A percentile compares a stretch with the other conserved stretches of the same genome.
Conservation (phyloP, 2,797 vertebrate species). For the Rhodeus uyekii region DNA sequence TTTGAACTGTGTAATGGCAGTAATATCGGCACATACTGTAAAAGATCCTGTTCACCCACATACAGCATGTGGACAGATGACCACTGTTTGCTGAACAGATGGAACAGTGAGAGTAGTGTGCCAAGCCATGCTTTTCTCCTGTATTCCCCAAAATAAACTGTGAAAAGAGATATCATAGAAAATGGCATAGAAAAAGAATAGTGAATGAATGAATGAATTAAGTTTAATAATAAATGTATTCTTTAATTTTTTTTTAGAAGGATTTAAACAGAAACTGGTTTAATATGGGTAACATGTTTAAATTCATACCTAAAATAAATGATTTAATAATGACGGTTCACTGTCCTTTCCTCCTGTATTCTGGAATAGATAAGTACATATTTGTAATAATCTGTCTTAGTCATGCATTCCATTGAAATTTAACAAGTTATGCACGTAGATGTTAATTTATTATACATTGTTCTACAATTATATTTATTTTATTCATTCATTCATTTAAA, state of each 20-base stretch:
- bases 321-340: background rate
- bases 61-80: slow-evolving; percentile 33
- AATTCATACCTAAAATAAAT: background rate
- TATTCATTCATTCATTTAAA: background rate
- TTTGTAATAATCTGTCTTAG: background rate
- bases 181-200: background rate
- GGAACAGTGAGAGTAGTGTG: slow-evolving; percentile 14
- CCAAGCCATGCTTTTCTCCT: background rate
- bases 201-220: background rate
- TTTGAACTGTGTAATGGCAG: background rate
- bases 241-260: too few relatives aligned
- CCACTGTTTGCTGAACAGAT: slow-evolving; percentile 32
- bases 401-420: background rate
- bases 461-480: background rate
- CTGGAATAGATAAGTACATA: background rate
- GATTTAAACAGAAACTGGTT: background rate
- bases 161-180: background rate
- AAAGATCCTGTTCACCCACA: slow-evolving; percentile 26
- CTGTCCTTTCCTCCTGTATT: background rate
- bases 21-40: slow-evolving; percentile 29
- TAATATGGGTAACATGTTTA: background rate
- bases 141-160: background rate
- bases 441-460: background rate
- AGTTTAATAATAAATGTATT: background rate
- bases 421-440: background rate